Evolutionary conservation across 2,888 invertebrate genomes (phyloP).

Genomic region (Dasysyrphus tricinctus): DNA sequence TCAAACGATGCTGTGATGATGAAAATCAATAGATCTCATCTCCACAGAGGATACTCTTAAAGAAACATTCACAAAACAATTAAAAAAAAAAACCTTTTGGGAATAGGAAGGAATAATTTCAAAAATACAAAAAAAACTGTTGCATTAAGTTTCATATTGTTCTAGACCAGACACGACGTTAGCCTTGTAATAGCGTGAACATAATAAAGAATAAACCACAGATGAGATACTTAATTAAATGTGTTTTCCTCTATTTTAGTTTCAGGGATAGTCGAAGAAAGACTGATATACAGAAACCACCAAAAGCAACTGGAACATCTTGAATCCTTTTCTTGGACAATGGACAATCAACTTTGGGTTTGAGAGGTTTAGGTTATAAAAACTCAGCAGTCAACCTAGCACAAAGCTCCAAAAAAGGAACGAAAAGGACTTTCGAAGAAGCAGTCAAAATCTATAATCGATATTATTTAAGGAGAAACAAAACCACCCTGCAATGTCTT

Average conservation of each 20-base stretch:
- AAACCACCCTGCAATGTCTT: conserved; percentile 86
- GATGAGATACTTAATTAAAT: conserved; percentile 27
- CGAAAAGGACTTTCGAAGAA: neutral
- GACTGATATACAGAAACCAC: neutral
- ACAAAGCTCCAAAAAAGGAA: neutral
- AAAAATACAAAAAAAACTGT: too few species aligned
- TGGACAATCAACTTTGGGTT: conserved; percentile 7
- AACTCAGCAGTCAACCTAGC: conserved; percentile 14
- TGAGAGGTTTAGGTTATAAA: conserved; percentile 6
- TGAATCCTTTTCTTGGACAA: conserved; percentile 46
- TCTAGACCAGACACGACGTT: conserved; percentile 32
- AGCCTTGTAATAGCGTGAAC: conserved; percentile 8
- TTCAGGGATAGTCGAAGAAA: conserved; percentile 23
- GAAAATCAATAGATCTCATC: conserved; percentile 56
- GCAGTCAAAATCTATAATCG: conserved; percentile 25
- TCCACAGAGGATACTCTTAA: conserved; percentile 18
- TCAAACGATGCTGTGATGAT: conserved; percentile 30
- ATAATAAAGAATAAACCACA: conserved; percentile 19
- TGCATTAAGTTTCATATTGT: conserved; percentile 22
- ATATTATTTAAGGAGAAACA: conserved; percentile 43
- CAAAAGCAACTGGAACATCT: conserved; percentile 15
- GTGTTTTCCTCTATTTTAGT: conserved; percentile 19
- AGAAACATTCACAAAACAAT: neutral
- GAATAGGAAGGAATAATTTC: neutral
- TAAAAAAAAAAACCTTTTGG: neutral